These are phyloP conservation scores for Ranitomeya imitator DNA, from an alignment of 2,113 vertebrate genomes.

Conservation along the genomic window DNA sequence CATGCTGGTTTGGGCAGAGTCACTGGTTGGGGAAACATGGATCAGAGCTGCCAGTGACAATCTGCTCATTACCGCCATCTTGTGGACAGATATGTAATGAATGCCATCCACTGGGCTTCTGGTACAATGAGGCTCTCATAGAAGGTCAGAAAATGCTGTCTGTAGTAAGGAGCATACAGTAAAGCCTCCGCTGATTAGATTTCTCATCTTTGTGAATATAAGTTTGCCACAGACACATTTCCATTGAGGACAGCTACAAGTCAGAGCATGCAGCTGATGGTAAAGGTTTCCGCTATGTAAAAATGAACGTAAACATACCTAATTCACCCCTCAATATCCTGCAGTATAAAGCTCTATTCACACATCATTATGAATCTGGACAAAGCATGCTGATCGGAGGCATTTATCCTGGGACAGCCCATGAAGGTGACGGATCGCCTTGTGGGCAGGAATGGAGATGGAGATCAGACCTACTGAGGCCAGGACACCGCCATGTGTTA, in stretches of 20 bases:
- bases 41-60: not conserved
- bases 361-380: too few species aligned
- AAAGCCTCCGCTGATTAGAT: not conserved
- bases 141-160: not conserved
- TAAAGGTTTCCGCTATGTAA: not conserved
- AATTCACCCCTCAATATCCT: too few species aligned
- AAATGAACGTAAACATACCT: too few species aligned
- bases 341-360: too few species aligned
- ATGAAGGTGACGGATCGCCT: too few species aligned
- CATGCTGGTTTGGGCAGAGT: not conserved
- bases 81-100: slow-evolving; percentile 3
- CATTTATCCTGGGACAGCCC: too few species aligned
- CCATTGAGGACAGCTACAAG: not conserved
- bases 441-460: too few species aligned
- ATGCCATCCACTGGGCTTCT: not conserved
- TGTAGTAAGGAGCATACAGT: not conserved
- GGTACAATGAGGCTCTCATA: too few species aligned
- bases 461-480: too few species aligned
- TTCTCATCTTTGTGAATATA: not conserved
- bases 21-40: not conserved
- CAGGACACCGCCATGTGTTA: too few species aligned
- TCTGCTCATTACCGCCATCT: slow-evolving; percentile 26
- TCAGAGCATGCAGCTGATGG: not conserved
- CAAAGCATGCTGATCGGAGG: too few species aligned
- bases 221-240: not conserved